Percentiles rank a stretch among this genome's conserved stretches.
Evolutionary conservation across 1,140 invertebrate species (phyloP).

Genomic region (Heliconius hermathena): DNA sequence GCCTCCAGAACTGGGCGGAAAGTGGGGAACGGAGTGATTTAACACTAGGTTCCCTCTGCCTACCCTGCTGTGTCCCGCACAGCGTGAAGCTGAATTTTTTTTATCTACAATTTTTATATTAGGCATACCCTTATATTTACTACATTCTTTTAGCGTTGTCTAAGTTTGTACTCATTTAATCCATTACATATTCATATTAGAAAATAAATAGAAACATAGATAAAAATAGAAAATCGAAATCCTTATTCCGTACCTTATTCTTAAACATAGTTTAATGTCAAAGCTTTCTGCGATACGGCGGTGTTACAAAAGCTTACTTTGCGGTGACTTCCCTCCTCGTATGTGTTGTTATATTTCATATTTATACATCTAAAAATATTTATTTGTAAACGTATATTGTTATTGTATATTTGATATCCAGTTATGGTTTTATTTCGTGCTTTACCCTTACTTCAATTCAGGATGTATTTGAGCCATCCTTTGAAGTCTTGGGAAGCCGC

Average conservation of each 20-base stretch:
- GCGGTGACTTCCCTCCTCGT: constrained; percentile 16
- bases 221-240: background rate
- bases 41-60: no score
- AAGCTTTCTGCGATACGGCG: background rate
- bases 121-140: no score
- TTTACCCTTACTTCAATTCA: background rate
- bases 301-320: background rate
- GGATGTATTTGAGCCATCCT: background rate
- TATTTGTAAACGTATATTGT: constrained; percentile 43
- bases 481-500: background rate
- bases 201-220: background rate
- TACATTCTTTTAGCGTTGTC: no score
- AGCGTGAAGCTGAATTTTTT: no score
- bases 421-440: background rate
- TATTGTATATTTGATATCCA: constrained; percentile 35
- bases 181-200: background rate
- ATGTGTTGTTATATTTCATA: constrained; percentile 39
- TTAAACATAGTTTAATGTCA: constrained; percentile 1
- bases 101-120: no score
- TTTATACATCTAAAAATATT: constrained; percentile 45
- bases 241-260: background rate
- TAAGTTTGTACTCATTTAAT: background rate
- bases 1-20: no score
- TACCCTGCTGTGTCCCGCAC: no score
- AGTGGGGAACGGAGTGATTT: no score